Base-by-base conservation (phyloP, 2,113 vertebrate species). In the Chrysemys picta region DNA sequence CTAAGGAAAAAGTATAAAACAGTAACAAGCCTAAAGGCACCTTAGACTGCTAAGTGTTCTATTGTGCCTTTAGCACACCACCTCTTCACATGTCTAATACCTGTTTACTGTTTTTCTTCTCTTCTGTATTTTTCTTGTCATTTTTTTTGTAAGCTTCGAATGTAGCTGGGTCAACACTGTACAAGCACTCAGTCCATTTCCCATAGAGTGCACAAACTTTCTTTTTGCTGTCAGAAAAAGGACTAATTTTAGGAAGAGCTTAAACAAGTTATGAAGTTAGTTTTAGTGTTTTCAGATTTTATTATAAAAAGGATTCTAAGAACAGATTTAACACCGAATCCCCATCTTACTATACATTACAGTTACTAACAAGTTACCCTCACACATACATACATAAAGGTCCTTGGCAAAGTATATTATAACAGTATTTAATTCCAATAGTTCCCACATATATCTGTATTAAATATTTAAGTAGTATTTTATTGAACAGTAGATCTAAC, bases 141-240 rank as follows among this genome's bases (percentile, higher is more conserved):
- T 98, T 98, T 95, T 99, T 99, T 96, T 99, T 99, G 98, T 99
- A 98, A 91, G 99, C 97, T 2, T 99, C 99, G 0, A 99, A 99
- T 1, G 98, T 96, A 47, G 98, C 97, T 2, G 98, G 97, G 95
- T 99, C 99, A 24, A 99, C 98, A 4, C 98, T 98, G 97, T 99
- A 99, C 42, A 99, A 97, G 92, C 99, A 99, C 94, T 99, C 99
- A 0, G 99, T 99, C 99, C 99, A 99, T 95, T 99, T 99, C 84
- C 99, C 99, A 29, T 99, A 99, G 42, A 99, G 98, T 0, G 99
- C 99, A 94, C 99, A 99, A 8, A 99, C 97, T 93, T 99, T 99
- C 98, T 99, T 99, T 97, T 99, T 99, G 98, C 99, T 99, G 98
- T 42, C 53, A 88, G 93, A 88, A 96, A 80, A 96, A 53, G 80